Evolutionary conservation across 2,888 invertebrate genomes (phyloP).

Genomic region (Diarsia rubi): DNA sequence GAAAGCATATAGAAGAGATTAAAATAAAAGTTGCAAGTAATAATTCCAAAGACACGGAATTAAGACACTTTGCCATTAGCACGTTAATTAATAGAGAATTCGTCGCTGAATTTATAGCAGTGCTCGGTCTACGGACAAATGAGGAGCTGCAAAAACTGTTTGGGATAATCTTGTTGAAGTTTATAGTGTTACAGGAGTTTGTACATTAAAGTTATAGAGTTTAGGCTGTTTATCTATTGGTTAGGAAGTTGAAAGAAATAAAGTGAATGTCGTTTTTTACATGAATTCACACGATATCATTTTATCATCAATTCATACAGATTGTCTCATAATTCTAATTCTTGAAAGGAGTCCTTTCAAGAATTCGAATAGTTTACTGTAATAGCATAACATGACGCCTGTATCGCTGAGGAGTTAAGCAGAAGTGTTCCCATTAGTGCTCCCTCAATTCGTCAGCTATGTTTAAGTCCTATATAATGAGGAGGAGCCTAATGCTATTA

Average conservation of each 20-base stretch:
- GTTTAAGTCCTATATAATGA: no score
- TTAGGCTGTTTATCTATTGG: neutral
- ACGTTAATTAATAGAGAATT: slow-evolving; percentile 65
- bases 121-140: slow-evolving; percentile 46
- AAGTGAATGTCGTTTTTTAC: neutral
- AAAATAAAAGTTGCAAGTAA: slow-evolving; percentile 54
- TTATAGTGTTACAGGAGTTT: slow-evolving; percentile 27
- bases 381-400: no score
- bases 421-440: no score
- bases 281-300: neutral
- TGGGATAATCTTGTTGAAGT: slow-evolving; percentile 52
- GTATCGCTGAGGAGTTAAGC: no score
- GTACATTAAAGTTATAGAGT: neutral
- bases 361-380: neutral
- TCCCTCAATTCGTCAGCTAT: no score
- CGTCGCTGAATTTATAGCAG: slow-evolving; percentile 55
- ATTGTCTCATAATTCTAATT: neutral
- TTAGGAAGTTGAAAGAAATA: neutral
- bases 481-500: no score
- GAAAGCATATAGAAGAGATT: slow-evolving; percentile 45
- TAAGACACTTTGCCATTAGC: slow-evolving; percentile 62
- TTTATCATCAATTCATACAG: neutral
- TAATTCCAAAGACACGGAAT: slow-evolving; percentile 49
- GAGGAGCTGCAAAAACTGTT: slow-evolving; percentile 48
- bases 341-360: no score